A percentile compares a stretch with the other conserved stretches of the same genome.
phyloP scores from a whole-genome alignment of 2,113 vertebrate species.

The Gopherus evgoodei region DNA sequence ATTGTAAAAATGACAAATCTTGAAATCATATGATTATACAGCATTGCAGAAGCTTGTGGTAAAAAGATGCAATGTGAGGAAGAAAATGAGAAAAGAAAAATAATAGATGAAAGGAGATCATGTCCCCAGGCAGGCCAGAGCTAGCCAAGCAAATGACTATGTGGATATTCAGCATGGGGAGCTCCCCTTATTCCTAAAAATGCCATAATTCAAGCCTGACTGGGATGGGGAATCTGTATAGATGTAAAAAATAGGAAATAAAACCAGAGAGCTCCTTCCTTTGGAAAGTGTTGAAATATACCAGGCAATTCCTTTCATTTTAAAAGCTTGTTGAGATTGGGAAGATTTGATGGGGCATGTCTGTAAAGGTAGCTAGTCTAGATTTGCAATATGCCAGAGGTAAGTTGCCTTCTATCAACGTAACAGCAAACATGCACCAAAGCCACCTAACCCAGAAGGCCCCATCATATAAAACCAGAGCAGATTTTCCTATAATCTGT shows the following conservation, averaged over 20 bases:
- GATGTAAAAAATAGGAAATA: background rate
- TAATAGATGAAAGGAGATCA: background rate
- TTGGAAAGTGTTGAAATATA: background rate
- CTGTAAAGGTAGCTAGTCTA: background rate
- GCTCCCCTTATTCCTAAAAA: background rate
- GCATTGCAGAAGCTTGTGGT: background rate
- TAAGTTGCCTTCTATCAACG: background rate
- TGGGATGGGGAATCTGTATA: background rate
- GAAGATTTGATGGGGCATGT: background rate
- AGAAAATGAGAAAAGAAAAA: background rate
- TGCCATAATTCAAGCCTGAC: background rate
- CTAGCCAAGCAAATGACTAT: rapidly evolving
- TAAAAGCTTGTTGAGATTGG: background rate
- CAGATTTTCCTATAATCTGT: background rate
- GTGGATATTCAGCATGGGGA: background rate
- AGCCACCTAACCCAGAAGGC: background rate
- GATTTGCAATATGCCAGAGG: background rate
- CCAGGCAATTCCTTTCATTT: background rate
- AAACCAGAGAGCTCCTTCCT: background rate
- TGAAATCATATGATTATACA: background rate
- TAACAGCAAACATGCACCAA: background rate
- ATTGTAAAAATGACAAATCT: background rate
- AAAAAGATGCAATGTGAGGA: background rate
- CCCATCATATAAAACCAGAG: background rate
- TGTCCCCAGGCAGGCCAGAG: background rate